A percentile compares a stretch with the other conserved stretches of the same genome.
These are phyloP conservation scores for Ischnus inquisitorius DNA, from an alignment of 2,888 invertebrate species.

Conservation along the genomic window DNA sequence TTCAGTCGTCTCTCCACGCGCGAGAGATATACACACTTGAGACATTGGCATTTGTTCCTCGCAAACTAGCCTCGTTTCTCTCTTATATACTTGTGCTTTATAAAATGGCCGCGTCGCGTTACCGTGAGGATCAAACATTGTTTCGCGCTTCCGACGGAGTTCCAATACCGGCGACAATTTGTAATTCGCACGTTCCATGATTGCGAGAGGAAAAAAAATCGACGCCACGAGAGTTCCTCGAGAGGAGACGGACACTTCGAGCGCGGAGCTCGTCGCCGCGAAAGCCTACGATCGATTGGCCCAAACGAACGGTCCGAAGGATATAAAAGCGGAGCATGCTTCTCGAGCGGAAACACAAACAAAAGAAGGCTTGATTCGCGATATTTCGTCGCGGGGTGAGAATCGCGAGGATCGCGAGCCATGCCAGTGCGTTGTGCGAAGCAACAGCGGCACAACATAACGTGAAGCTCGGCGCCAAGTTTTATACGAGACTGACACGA, in stretches of 20 bases:
- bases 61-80: conserved; percentile 49
- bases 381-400: not conserved
- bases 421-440: not conserved
- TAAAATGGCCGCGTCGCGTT: conserved; percentile 76
- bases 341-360: not conserved
- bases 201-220: conserved; percentile 10
- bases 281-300: conserved; percentile 5
- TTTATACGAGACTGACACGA: conserved; percentile 17
- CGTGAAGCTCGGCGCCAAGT: conserved; percentile 5
- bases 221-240: not conserved
- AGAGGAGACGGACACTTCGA: not conserved
- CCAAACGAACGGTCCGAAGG: not conserved
- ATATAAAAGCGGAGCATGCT: not conserved
- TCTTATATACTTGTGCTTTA: conserved; percentile 64
- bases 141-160: conserved; percentile 40
- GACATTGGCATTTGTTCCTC: conserved; percentile 29
- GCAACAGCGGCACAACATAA: conserved; percentile 2
- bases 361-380: not conserved
- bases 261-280: not conserved
- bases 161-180: conserved; percentile 31
- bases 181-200: conserved; percentile 40
- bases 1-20: conserved; percentile 9
- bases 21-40: not conserved
- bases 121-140: conserved; percentile 55
- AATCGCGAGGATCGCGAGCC: not conserved